Evolutionary conservation across 1,140 invertebrate species (phyloP).

Genomic region (Plodia interpunctella): DNA sequence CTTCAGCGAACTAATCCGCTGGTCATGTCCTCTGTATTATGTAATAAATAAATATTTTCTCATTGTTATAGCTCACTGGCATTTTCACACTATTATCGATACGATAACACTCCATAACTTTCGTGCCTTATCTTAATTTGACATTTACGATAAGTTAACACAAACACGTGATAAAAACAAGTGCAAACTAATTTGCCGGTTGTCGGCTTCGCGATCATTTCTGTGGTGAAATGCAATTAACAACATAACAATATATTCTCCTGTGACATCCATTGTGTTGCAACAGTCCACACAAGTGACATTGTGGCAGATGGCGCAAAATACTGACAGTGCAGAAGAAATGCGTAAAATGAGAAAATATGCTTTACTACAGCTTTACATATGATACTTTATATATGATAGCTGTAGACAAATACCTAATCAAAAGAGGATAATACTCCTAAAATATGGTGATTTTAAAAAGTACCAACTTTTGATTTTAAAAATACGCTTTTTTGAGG

Average conservation of each 20-base stretch:
- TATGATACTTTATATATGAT: no score
- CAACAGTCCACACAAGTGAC: slow-evolving; percentile 19
- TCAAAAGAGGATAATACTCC: no score
- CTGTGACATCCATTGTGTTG: slow-evolving; percentile 25
- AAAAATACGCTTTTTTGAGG: no score
- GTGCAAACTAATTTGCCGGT: slow-evolving; percentile 2
- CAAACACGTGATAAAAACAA: slow-evolving; percentile 1
- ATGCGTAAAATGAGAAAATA: not conserved
- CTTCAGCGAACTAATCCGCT: no score
- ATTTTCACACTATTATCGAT: not conserved
- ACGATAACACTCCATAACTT: not conserved
- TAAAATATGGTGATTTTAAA: no score
- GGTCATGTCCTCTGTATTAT: not conserved
- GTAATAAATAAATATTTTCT: not conserved
- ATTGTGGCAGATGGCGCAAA: slow-evolving; percentile 13
- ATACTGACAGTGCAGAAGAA: not conserved
- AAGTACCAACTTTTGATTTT: no score
- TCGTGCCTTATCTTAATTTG: slow-evolving; percentile 2
- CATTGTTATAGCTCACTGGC: not conserved
- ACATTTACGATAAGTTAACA: slow-evolving; percentile 1
- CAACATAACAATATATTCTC: slow-evolving; percentile 28
- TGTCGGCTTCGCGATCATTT: not conserved
- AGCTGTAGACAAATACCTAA: no score
- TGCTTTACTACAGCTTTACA: no score
- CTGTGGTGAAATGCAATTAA: slow-evolving; percentile 29